phyloP scores from a whole-genome alignment of 2,113 vertebrate genomes.

The Lepus europaeus region DNA sequence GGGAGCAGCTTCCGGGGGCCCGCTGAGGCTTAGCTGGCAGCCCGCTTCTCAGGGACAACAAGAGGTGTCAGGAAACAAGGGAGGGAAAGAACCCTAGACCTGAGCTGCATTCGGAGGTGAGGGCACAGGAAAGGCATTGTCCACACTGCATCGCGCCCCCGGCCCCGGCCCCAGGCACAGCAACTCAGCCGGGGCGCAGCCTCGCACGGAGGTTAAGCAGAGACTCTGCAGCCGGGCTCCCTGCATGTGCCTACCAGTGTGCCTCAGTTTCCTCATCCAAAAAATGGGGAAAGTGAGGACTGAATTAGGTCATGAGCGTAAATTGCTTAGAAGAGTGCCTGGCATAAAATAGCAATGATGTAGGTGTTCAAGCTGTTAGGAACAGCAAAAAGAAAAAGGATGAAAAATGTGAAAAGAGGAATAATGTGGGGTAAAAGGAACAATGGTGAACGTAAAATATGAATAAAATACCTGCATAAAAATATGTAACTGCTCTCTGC shows the following conservation, averaged over 20 bases:
- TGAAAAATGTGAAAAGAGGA: neutral
- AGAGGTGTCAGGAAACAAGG: neutral
- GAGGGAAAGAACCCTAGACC: neutral
- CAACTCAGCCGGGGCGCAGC: neutral
- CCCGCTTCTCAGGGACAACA: neutral
- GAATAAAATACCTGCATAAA: neutral
- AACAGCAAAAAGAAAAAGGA: neutral
- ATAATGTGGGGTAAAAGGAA: neutral
- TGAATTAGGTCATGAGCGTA: neutral
- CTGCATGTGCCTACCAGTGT: too few relatives aligned
- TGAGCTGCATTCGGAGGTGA: neutral
- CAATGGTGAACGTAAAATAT: neutral
- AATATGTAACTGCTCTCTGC: neutral
- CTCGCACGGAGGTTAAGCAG: accelerated
- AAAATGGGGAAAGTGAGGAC: neutral
- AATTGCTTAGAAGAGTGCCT: neutral
- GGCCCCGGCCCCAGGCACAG: neutral
- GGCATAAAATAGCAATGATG: neutral
- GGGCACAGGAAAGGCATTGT: neutral
- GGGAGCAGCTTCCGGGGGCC: neutral
- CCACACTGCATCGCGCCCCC: too few relatives aligned
- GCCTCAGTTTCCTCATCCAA: neutral
- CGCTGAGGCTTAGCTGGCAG: neutral
- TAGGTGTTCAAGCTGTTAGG: neutral
- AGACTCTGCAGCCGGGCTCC: neutral